phyloP scores from a whole-genome alignment of 2,888 invertebrate genomes.

The Cheilosia impressa region DNA sequence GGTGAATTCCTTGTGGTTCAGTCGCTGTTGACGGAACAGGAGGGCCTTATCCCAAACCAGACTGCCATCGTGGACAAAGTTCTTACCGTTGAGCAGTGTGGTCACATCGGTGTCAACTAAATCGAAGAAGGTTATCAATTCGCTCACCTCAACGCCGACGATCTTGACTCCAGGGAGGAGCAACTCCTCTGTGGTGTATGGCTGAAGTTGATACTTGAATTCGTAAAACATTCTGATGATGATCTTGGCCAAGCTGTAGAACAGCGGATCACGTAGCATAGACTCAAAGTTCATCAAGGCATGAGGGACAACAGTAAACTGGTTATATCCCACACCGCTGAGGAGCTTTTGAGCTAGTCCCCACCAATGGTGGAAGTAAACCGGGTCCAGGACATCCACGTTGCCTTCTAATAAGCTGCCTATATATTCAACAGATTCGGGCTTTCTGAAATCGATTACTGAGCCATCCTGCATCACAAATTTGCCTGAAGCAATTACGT shows the following conservation, averaged over 20 bases:
- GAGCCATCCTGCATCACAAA: constrained; percentile 79
- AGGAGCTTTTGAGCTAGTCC: constrained; percentile 79
- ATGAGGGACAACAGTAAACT: constrained; percentile 84
- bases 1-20: constrained; percentile 88
- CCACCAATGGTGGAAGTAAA: constrained; percentile 80
- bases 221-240: constrained; percentile 86
- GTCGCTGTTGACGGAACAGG: constrained; percentile 86
- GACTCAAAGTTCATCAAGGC: constrained; percentile 88
- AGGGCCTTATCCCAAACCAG: constrained; percentile 82
- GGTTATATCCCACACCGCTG: constrained; percentile 77
- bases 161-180: constrained; percentile 87
- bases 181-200: constrained; percentile 87
- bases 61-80: constrained; percentile 83
- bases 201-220: constrained; percentile 86
- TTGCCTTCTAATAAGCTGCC: constrained; percentile 86
- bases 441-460: constrained; percentile 79
- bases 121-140: constrained; percentile 89
- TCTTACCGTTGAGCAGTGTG: constrained; percentile 84
- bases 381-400: constrained; percentile 81
- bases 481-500: constrained; percentile 84
- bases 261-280: constrained; percentile 89
- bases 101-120: constrained; percentile 87
- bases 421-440: constrained; percentile 85
- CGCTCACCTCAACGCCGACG: constrained; percentile 86
- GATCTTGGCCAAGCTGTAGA: constrained; percentile 88